Base-by-base conservation (phyloP, 2,797 vertebrate species). In the Tolypeutes matacus region DNA sequence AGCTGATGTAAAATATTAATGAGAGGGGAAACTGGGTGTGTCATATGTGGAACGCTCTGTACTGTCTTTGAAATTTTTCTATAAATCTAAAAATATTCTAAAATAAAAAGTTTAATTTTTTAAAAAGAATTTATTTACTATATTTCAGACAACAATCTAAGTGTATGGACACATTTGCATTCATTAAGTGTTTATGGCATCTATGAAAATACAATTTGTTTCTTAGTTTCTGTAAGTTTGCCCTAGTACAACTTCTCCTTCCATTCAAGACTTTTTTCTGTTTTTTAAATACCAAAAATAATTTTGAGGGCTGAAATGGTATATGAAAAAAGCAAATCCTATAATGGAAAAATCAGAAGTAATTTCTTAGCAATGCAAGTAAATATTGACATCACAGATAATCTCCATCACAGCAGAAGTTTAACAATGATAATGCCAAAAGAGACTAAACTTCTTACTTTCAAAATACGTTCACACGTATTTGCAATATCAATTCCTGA, bases 161-260 rank as follows among this genome's bases (percentile, higher is more conserved):
- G 13, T 25, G 25, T 14, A 58, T 31, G 10, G 7, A 56, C 11
- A 91, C 13, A 64, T 3, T 77, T 36, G 25, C 17, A 53, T 94
- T 91, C 20, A 60, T 89, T 39, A 86, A 89, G 36, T 72, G 10
- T 73, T 90, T 82, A 31, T 11, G 76, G 49, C 81, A 90, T 82
- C 11, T 82, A 67, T 70, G 36, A 93, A 92, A 96, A 80, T 29
- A 84, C 89, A 90, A 93, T 81, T 53, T 90, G 25, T 85, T 93
- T 13, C n/a, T 93, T 67, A 42, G 27, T 73, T 31, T 86, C 39
- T 80, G 3, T 80, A n/a, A 95, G 46, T 86, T 89, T 81, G 70
- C 36, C n/a, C 14, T 82, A 25, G 2, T 78, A 64, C 7, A 58
- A 86, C 31, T 72, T 91, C 29, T 72, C 18, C 31, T 93, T 88